Percentiles rank a stretch among this genome's conserved stretches.
Evolutionary conservation across 2,113 vertebrate species (phyloP).

Genomic region (Gopherus evgoodei): DNA sequence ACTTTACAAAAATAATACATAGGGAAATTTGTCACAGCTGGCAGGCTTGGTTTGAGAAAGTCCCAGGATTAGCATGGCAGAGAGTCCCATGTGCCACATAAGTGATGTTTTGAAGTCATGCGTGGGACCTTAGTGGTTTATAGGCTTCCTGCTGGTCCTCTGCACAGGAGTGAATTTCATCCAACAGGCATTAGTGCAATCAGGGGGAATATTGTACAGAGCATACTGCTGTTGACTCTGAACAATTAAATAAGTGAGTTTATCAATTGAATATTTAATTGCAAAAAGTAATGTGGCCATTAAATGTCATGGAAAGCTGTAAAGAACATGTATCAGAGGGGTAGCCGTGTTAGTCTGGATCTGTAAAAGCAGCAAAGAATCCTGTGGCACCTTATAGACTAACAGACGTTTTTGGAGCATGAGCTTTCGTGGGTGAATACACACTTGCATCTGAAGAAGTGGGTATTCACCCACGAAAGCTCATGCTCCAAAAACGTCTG

Average conservation of each 20-base stretch:
- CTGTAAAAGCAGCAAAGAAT: no score
- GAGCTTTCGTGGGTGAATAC: no score
- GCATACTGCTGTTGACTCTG: not conserved
- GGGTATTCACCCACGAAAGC: no score
- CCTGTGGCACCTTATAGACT: no score
- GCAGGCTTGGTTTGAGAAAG: not conserved
- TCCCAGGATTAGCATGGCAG: not conserved
- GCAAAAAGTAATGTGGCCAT: not conserved
- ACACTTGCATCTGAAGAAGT: no score
- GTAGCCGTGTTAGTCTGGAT: no score
- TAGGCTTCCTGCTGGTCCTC: not conserved
- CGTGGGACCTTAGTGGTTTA: not conserved
- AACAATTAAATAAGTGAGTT: not conserved
- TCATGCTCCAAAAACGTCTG: no score
- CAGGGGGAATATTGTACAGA: not conserved
- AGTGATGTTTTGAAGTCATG: not conserved
- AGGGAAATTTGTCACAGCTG: not conserved
- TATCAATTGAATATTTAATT: slow-evolving; percentile 16
- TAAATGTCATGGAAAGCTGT: slow-evolving; percentile 31
- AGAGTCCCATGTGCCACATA: not conserved
- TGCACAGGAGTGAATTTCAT: not conserved
- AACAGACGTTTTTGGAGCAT: no score
- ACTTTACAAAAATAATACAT: not conserved
- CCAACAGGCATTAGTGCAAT: not conserved
- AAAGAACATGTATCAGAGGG: not conserved